Evolutionary conservation across 2,888 invertebrate genomes (phyloP), one percentile per base, ranked within the genome.

Genomic region (Odontomyia ornata): DNA sequence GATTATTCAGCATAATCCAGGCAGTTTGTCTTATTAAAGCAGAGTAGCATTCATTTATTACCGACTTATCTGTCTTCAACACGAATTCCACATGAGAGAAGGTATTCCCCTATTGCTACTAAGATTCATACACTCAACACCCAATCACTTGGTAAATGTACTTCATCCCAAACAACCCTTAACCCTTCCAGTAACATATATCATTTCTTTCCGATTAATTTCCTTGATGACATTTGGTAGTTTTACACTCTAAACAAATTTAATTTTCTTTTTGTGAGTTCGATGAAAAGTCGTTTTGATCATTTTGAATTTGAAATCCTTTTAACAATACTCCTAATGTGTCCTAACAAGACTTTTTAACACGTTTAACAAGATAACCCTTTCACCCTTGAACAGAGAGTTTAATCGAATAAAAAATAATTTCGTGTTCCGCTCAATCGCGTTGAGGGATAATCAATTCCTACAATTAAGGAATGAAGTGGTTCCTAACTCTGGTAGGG

Each of bases 201-300:
- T 86, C 86, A 86, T 86, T 86, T 86, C 86, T 86, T 84, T 85
- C 84, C 86, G 86, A 86, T 86, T 86, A 85, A 86, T 86, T 86
- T 85, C 83, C 84, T 85, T 85, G 85, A 84, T 84, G 86, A 86
- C 86, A 83, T 83, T 85, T 86, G 85, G 73, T 79, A 80, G 77
- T 78, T 80, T 79, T 56, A 62, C 76, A 47, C 65, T 77, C 46
- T 60, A 77, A 80, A 78, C 76, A 78, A 77, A 75, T 78, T 75
- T 64, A 78, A 78, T 78, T 78, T 78, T 77, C 71, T 75, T n/a
- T 64, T 64, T 47, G 47, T 60, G 18, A 46, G 21, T 77, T 47
- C 47, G 18, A 27, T 15, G 18, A 30, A 18, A 56, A 52, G 13
- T 75, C 23, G 23, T 18, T 46, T 52, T 46, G 57, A 56, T 65